Evolutionary conservation across 2,113 vertebrate species (phyloP).

Genomic region (Pedionomus torquatus): DNA sequence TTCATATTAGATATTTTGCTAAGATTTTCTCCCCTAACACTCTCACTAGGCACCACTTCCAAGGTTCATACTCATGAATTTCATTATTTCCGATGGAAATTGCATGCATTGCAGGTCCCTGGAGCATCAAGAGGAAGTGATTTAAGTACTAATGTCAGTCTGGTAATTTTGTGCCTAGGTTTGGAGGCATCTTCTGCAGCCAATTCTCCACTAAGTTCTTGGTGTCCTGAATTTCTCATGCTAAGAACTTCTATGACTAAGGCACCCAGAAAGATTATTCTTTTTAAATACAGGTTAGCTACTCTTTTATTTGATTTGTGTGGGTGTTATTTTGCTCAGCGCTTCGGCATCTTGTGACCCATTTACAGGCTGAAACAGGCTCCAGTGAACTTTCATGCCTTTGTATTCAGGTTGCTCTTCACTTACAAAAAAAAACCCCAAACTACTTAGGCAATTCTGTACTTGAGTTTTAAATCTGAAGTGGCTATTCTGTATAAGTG

Average conservation of each 20-base stretch:
- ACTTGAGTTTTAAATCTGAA: not conserved
- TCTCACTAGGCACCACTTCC: not conserved
- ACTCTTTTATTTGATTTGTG: conserved; percentile 42
- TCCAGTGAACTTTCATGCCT: conserved; percentile 1
- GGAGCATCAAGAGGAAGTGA: not conserved
- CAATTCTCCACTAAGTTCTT: not conserved
- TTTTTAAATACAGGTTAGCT: conserved; percentile 65
- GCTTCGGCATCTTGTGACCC: conserved; percentile 26
- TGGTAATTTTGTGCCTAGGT: conserved; percentile 13
- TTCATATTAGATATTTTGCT: not conserved
- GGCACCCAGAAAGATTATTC: conserved; percentile 36
- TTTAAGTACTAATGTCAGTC: not conserved
- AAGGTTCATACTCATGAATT: not conserved
- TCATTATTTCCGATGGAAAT: not conserved
- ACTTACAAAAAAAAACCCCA: not conserved
- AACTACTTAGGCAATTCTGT: not conserved
- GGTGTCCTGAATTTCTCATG: conserved; percentile 48
- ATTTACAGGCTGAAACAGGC: conserved; percentile 55
- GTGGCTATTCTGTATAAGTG: not conserved
- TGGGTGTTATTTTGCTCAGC: conserved; percentile 50
- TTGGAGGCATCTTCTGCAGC: not conserved
- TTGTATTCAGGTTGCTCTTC: not conserved
- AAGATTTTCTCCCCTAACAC: not conserved
- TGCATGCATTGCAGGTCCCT: not conserved
- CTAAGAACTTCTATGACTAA: conserved; percentile 23